phyloP scores from a whole-genome alignment of 1,140 invertebrate genomes.

The Drosophila leontia region DNA sequence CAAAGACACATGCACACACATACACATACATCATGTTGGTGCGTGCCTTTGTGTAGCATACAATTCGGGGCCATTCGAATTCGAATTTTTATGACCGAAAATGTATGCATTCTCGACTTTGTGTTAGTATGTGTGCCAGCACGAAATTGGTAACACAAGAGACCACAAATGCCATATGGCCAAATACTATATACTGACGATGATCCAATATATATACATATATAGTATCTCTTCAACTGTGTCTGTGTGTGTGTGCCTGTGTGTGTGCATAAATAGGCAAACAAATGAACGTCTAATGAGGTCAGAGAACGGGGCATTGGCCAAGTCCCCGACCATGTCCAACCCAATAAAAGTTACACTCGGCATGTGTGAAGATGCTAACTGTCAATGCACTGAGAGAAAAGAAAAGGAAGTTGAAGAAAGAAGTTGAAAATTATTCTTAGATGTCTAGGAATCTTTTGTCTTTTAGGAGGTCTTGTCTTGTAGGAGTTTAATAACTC shows the following conservation, averaged over 20 bases:
- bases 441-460: background rate
- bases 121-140: constrained; percentile 8
- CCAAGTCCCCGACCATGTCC: constrained; percentile 35
- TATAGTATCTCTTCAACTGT: constrained; percentile 8
- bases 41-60: constrained; percentile 54
- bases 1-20: background rate
- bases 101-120: constrained; percentile 71
- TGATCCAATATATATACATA: constrained; percentile 36
- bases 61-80: constrained; percentile 53
- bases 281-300: constrained; percentile 78
- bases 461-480: background rate
- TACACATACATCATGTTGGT: constrained; percentile 36
- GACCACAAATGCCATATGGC: constrained; percentile 55
- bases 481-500: background rate
- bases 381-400: constrained; percentile 11
- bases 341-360: constrained; percentile 54
- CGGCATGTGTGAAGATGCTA: constrained; percentile 53
- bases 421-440: background rate
- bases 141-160: constrained; percentile 62
- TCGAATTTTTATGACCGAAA: constrained; percentile 68
- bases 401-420: background rate
- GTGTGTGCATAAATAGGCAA: constrained; percentile 67
- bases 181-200: constrained; percentile 4
- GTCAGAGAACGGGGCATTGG: constrained; percentile 64
- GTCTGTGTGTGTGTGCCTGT: constrained; percentile 26